Evolutionary conservation across 2,888 invertebrate genomes (phyloP).

Genomic region (Formica aserva): DNA sequence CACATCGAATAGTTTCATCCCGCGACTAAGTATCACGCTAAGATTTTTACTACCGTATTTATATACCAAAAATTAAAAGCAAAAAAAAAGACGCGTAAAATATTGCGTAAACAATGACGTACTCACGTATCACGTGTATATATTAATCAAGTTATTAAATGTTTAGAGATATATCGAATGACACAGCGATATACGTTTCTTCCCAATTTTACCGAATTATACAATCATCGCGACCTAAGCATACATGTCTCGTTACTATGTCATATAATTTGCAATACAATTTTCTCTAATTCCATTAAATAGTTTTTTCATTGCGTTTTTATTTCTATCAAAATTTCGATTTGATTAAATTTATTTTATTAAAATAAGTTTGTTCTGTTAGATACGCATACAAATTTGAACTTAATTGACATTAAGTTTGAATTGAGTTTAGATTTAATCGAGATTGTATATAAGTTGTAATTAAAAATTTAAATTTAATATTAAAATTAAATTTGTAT

Average conservation of each 20-base stretch:
- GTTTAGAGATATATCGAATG: constrained; percentile 73
- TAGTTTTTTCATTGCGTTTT: neutral
- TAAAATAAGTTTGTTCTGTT: constrained; percentile 2
- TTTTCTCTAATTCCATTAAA: neutral
- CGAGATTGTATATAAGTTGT: constrained; percentile 12
- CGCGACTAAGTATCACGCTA: constrained; percentile 70
- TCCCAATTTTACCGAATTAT: constrained; percentile 40
- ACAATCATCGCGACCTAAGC: constrained; percentile 42
- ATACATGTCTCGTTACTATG: constrained; percentile 11
- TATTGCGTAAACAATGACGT: constrained; percentile 56
- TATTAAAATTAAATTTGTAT: neutral
- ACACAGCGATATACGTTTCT: constrained; percentile 66
- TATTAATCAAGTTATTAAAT: constrained; percentile 75
- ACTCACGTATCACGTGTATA: constrained; percentile 71
- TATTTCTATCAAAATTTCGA: neutral
- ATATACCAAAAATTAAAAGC: constrained; percentile 77
- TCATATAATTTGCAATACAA: constrained; percentile 9
- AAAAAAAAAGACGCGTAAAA: constrained; percentile 32
- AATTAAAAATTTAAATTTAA: neutral
- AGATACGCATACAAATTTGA: neutral
- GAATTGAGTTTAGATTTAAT: constrained; percentile 13
- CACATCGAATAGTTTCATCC: constrained; percentile 78
- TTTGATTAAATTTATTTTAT: neutral
- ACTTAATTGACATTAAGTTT: neutral
- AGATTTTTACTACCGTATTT: constrained; percentile 82